phyloP scores from a whole-genome alignment of 2,888 invertebrate species.

The Auanema freiburgensis region DNA sequence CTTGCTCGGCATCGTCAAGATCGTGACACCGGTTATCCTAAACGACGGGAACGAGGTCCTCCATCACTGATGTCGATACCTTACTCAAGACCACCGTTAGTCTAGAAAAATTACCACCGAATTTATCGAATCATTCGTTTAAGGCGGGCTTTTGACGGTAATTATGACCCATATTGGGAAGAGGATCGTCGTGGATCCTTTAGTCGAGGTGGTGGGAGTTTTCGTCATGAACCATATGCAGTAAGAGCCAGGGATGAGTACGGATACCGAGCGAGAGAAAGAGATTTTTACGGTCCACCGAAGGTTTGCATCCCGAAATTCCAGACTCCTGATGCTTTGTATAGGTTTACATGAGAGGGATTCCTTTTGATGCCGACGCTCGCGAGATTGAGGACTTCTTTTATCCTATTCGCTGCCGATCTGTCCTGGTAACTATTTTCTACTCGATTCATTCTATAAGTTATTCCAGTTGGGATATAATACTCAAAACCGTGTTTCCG shows the following conservation, averaged over 20 bases:
- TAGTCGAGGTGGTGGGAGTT: too few relatives aligned
- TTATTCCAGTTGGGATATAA: slow-evolving; percentile 31
- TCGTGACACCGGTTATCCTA: slow-evolving; percentile 21
- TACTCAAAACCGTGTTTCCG: slow-evolving; percentile 51
- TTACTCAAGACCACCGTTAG: slow-evolving; percentile 2
- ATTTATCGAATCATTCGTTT: too few relatives aligned
- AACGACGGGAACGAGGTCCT: slow-evolving; percentile 6
- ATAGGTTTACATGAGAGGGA: slow-evolving; percentile 55
- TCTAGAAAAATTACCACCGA: too few relatives aligned
- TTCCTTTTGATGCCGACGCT: slow-evolving; percentile 51
- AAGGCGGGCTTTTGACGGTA: too few relatives aligned
- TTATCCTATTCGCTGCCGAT: slow-evolving; percentile 39
- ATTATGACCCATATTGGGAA: too few relatives aligned
- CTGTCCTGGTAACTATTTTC: background rate
- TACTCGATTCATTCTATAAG: background rate
- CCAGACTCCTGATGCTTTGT: slow-evolving; percentile 2
- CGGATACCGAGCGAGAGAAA: too few relatives aligned
- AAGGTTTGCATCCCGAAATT: background rate
- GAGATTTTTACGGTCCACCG: background rate
- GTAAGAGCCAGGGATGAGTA: too few relatives aligned
- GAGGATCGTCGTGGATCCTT: too few relatives aligned
- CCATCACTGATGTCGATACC: slow-evolving; percentile 13
- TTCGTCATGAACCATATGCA: too few relatives aligned
- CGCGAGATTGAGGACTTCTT: slow-evolving; percentile 52
- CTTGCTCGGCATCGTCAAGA: slow-evolving; percentile 26